phyloP scores from a whole-genome alignment of 2,888 invertebrate genomes.

The Embidobia sp. region DNA sequence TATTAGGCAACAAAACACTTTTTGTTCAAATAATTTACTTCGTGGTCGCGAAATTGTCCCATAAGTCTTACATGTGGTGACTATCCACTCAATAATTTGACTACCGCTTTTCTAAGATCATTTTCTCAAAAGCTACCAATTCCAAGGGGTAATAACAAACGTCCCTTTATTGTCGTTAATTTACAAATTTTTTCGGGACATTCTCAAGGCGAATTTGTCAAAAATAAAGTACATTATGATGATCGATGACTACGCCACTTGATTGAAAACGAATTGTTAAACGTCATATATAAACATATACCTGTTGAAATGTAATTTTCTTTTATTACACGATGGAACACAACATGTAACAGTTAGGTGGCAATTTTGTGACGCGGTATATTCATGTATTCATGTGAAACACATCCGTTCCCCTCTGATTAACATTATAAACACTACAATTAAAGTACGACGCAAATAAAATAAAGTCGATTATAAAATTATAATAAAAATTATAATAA shows the following conservation, averaged over 20 bases:
- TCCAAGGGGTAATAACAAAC: conserved; percentile 48
- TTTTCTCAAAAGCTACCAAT: conserved; percentile 53
- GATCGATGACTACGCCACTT: conserved; percentile 28
- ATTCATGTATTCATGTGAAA: conserved; percentile 11
- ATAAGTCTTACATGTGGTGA: conserved; percentile 59
- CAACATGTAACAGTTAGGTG: conserved; percentile 65
- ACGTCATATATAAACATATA: too few species aligned
- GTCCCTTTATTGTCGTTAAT: conserved; percentile 60
- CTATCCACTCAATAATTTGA: background rate
- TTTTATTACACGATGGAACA: conserved; percentile 24
- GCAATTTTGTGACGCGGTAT: conserved; percentile 47
- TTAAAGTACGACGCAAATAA: too few species aligned
- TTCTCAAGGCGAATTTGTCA: conserved; percentile 48
- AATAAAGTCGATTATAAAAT: too few species aligned
- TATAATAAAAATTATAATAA: conserved; percentile 10
- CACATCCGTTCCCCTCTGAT: conserved; percentile 5
- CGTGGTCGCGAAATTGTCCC: conserved; percentile 52
- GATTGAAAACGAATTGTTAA: too few species aligned
- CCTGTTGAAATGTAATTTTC: conserved; percentile 21
- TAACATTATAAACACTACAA: background rate
- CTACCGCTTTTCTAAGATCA: conserved; percentile 14
- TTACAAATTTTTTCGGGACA: conserved; percentile 56
- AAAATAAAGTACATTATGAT: conserved; percentile 42
- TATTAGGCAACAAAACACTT: conserved; percentile 37
- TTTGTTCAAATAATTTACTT: conserved; percentile 19